phyloP scores from a whole-genome alignment of 1,140 invertebrate species.

The Pogonus chalceus region DNA sequence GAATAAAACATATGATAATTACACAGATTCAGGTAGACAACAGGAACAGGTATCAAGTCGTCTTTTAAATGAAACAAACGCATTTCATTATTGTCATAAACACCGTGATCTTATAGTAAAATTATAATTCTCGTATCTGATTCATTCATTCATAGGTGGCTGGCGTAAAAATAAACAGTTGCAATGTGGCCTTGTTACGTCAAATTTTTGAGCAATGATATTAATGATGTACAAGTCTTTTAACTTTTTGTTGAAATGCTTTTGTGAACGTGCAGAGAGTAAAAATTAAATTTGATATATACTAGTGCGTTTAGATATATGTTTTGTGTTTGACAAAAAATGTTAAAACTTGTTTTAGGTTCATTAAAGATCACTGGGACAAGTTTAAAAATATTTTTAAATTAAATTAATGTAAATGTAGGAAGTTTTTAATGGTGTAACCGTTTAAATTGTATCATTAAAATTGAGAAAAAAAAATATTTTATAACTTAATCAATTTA shows the following conservation, averaged over 20 bases:
- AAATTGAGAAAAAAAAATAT: background rate
- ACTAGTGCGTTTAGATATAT: background rate
- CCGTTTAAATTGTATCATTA: too few relatives aligned
- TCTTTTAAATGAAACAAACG: background rate
- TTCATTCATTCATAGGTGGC: too few relatives aligned
- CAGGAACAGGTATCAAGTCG: background rate
- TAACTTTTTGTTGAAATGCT: background rate
- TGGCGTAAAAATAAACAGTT: too few relatives aligned
- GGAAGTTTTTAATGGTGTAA: background rate
- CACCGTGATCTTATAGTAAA: background rate
- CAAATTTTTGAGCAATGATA: background rate
- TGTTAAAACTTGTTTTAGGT: background rate
- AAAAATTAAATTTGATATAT: background rate
- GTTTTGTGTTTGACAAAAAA: background rate
- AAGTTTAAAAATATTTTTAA: background rate
- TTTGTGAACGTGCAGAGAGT: background rate
- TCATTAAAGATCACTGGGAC: background rate
- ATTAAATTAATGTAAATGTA: background rate
- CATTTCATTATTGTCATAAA: background rate
- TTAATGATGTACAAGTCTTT: constrained; percentile 2
- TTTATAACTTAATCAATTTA: too few relatives aligned
- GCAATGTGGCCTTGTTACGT: background rate
- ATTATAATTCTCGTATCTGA: background rate
- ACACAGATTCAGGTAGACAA: constrained; percentile 2
- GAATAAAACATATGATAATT: background rate